Evolutionary conservation across 2,113 vertebrate species (phyloP).

Genomic region (Siphamia tubifer): DNA sequence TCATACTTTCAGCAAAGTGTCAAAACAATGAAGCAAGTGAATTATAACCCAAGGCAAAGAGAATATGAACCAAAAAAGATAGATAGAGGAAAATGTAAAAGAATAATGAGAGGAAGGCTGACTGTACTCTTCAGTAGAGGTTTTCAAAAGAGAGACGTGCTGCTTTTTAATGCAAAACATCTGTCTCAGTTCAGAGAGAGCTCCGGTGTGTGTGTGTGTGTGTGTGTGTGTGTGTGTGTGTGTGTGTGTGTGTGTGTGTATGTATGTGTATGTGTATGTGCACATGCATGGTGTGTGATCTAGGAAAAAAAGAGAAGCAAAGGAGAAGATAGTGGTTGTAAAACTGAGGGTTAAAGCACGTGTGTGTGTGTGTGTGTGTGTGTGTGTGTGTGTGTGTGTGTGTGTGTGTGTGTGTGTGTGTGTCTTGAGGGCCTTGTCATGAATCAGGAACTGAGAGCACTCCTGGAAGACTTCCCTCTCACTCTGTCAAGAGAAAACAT

Average conservation of each 20-base stretch:
- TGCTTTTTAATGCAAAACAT: slow-evolving; percentile 61
- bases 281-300: slow-evolving; percentile 34
- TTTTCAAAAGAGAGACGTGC: slow-evolving; percentile 12
- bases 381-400: not conserved
- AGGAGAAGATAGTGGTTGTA: slow-evolving; percentile 32
- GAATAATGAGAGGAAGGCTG: slow-evolving; percentile 7
- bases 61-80: not conserved
- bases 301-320: not conserved
- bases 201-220: slow-evolving; percentile 7
- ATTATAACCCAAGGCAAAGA: not conserved
- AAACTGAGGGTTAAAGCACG: slow-evolving; percentile 27
- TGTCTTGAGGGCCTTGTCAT: slow-evolving; percentile 10
- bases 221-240: not conserved
- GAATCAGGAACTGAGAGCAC: slow-evolving; percentile 55
- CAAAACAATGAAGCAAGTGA: not conserved
- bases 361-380: not conserved
- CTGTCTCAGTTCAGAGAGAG: slow-evolving; percentile 36
- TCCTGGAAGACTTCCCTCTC: slow-evolving; percentile 76
- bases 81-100: slow-evolving; percentile 2
- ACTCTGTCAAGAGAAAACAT: slow-evolving; percentile 76
- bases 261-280: not conserved
- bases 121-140: slow-evolving; percentile 24
- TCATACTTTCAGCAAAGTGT: not conserved
- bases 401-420: not conserved
- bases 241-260: too few species aligned